A percentile compares a stretch with the other conserved stretches of the same genome.
Evolutionary conservation across 2,113 vertebrate genomes (phyloP).

Genomic region (Calyptomena viridis): DNA sequence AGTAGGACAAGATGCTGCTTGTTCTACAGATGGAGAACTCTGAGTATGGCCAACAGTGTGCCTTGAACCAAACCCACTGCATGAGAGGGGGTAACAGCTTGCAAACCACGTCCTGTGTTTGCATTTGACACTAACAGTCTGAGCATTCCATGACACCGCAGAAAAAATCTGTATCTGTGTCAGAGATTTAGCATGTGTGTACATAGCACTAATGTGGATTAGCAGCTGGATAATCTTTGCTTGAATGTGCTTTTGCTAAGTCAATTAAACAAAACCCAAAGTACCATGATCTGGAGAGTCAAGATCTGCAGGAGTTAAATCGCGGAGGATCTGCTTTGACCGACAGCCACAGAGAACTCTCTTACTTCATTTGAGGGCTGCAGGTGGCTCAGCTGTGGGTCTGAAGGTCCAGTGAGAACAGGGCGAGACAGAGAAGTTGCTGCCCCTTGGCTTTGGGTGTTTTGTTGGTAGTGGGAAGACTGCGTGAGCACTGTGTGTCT

Average conservation of each 20-base stretch:
- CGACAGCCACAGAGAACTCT: neutral
- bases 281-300: neutral
- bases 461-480: neutral
- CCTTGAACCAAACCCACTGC: neutral
- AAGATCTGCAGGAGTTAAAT: neutral
- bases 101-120: neutral
- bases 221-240: conserved; percentile 26
- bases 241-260: conserved; percentile 51
- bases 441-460: neutral
- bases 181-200: neutral
- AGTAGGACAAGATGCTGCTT: neutral
- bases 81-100: accelerated
- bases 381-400: neutral
- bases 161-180: neutral
- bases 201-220: neutral
- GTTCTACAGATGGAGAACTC: neutral
- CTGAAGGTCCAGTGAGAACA: neutral
- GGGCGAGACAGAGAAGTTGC: neutral
- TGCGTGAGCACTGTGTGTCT: neutral
- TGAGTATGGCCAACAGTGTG: neutral
- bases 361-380: neutral
- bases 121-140: neutral
- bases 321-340: neutral
- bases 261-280: conserved; percentile 10
- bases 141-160: neutral